phyloP scores from a whole-genome alignment of 2,888 invertebrate species.

The Xestia rhomboidea region DNA sequence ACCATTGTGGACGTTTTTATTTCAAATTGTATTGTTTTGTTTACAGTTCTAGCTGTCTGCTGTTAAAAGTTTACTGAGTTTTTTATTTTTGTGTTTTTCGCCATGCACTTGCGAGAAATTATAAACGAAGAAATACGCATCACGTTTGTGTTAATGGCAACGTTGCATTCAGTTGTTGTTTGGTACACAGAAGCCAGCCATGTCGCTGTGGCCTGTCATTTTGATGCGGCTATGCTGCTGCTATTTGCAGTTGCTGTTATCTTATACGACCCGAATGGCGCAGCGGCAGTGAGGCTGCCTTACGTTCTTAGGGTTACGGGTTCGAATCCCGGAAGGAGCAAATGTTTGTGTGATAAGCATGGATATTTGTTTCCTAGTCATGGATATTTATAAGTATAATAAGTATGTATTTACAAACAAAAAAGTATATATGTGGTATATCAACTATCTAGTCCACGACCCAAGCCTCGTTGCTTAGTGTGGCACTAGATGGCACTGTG shows the following conservation, averaged over 20 bases:
- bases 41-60: neutral
- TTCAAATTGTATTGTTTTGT: slow-evolving; percentile 24
- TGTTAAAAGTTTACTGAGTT: slow-evolving; percentile 24
- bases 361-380: too few species aligned
- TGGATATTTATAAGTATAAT: too few species aligned
- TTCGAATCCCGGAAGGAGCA: too few species aligned
- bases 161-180: neutral
- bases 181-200: neutral
- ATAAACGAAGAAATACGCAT: neutral
- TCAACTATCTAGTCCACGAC: too few species aligned
- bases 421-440: too few species aligned
- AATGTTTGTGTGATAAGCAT: too few species aligned
- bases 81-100: slow-evolving; percentile 4
- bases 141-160: neutral
- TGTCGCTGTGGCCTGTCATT: neutral
- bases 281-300: too few species aligned
- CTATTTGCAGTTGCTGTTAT: neutral
- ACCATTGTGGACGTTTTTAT: slow-evolving; percentile 30
- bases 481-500: too few species aligned
- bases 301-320: too few species aligned
- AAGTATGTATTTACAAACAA: too few species aligned
- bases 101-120: neutral
- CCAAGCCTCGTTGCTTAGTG: too few species aligned
- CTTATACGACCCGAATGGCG: too few species aligned
- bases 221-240: neutral